Evolutionary conservation across 2,797 vertebrate species (phyloP).

Genomic region (Hapalemur alaotrensis): DNA sequence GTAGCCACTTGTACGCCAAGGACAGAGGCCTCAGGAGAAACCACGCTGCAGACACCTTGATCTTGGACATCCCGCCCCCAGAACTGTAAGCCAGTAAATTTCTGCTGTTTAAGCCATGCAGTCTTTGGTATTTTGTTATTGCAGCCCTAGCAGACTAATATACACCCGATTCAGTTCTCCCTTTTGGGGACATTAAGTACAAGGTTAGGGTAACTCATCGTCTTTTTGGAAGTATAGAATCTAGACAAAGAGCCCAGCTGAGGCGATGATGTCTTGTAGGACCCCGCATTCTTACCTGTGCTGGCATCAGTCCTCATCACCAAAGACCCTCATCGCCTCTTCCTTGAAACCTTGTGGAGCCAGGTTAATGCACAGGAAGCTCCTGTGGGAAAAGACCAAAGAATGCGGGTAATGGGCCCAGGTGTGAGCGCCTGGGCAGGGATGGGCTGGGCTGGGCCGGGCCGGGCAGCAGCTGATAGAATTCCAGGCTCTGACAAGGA

Average conservation of each 20-base stretch:
- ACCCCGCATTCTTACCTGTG: not conserved
- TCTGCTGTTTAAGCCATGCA: not conserved
- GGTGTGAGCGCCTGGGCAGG: not conserved
- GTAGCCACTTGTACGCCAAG: not conserved
- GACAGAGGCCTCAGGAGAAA: not conserved
- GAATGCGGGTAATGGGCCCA: not conserved
- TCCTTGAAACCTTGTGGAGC: not conserved
- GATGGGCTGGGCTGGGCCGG: not conserved
- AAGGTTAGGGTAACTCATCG: not conserved
- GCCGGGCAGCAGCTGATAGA: not conserved
- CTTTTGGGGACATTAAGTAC: not conserved
- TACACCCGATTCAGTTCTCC: not conserved
- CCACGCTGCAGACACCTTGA: not conserved
- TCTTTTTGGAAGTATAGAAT: not conserved
- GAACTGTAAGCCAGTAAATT: not conserved
- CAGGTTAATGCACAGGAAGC: not conserved
- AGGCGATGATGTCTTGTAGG: not conserved
- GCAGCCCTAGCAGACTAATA: not conserved
- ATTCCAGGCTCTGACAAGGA: not conserved
- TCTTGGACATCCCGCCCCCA: not conserved
- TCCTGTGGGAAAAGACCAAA: not conserved
- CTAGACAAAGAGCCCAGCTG: not conserved
- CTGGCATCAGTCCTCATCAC: not conserved
- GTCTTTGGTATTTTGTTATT: not conserved
- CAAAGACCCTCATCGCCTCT: not conserved